These are phyloP conservation scores for Gnathonemus echidnorhynchus DNA, from an alignment of 2,113 vertebrate genomes.

Conservation along the genomic window DNA sequence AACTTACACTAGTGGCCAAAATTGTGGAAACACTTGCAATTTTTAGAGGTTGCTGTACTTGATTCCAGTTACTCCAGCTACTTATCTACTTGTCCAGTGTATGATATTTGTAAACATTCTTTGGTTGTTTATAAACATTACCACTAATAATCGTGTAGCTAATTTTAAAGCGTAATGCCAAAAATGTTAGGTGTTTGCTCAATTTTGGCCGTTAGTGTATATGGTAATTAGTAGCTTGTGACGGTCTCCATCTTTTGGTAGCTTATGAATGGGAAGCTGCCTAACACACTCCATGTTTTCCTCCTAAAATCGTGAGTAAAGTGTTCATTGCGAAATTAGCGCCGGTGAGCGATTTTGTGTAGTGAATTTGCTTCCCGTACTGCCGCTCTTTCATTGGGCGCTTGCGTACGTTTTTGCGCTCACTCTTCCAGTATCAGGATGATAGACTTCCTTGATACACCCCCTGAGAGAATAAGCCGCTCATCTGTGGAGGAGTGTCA, in stretches of 20 bases:
- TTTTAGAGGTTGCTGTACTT: background rate
- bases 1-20: background rate
- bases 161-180: too few species aligned
- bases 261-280: background rate
- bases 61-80: background rate
- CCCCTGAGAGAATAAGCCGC: background rate
- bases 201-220: background rate
- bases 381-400: background rate
- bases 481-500: background rate
- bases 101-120: background rate
- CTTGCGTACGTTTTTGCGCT: background rate
- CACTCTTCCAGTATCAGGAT: background rate
- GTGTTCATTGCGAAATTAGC: background rate
- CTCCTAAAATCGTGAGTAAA: background rate
- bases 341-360: background rate
- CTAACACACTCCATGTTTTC: background rate
- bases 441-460: background rate
- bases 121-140: background rate
- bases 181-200: background rate
- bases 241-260: background rate
- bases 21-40: background rate
- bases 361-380: background rate
- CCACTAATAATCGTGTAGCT: background rate
- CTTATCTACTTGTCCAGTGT: background rate
- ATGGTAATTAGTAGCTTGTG: background rate